phyloP scores from a whole-genome alignment of 2,113 vertebrate species.

The Maccullochella peelii region DNA sequence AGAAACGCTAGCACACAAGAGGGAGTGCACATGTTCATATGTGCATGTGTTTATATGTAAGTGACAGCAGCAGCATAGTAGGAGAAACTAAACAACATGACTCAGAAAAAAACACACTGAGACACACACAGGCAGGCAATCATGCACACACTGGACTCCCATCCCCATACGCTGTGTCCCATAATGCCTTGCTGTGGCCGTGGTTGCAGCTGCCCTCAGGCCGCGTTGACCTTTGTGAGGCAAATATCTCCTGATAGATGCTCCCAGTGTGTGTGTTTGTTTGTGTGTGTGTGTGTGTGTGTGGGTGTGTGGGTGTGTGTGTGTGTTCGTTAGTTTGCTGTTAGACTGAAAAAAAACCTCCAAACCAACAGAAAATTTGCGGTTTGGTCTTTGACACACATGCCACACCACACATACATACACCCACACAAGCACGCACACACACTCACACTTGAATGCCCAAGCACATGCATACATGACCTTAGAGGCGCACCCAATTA shows the following conservation, averaged over 20 bases:
- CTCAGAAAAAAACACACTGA: slow-evolving; percentile 41
- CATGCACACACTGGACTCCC: slow-evolving; percentile 27
- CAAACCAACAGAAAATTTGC: slow-evolving; percentile 4
- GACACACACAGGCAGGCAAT: slow-evolving; percentile 39
- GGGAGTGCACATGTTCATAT: neutral
- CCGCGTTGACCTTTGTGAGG: slow-evolving; percentile 76
- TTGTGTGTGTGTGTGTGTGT: slow-evolving; percentile 1
- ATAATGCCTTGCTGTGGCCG: slow-evolving; percentile 66
- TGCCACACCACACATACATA: neutral
- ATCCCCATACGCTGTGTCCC: slow-evolving; percentile 47
- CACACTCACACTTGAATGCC: neutral
- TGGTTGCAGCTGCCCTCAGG: slow-evolving; percentile 67
- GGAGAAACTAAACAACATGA: slow-evolving; percentile 46
- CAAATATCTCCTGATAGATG: slow-evolving; percentile 76
- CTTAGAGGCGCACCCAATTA: neutral
- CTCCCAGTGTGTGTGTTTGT: slow-evolving; percentile 28
- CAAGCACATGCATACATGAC: neutral
- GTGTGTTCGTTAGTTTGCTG: slow-evolving; percentile 30
- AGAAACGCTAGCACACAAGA: neutral
- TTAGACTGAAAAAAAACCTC: slow-evolving; percentile 3
- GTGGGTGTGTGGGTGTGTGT: neutral
- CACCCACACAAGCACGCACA: neutral
- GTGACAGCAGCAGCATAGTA: slow-evolving; percentile 38
- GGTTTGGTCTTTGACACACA: neutral
- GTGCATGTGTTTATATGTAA: slow-evolving; percentile 1